Base-by-base conservation (phyloP, 2,113 vertebrate species). In the Antennarius striatus region DNA sequence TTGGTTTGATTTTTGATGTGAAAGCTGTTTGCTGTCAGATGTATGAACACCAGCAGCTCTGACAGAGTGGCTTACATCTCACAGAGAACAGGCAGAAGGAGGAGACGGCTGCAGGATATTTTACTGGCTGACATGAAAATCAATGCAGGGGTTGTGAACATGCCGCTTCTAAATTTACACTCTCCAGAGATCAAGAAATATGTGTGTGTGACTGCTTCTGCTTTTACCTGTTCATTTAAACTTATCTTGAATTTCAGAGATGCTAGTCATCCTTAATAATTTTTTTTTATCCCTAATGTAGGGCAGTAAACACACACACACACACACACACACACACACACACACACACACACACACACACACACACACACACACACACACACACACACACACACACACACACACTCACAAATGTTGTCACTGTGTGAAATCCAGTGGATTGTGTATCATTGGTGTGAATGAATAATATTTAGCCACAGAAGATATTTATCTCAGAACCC, bases 71-170 rank as follows among this genome's bases (percentile, higher is more conserved):
- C 22, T 54, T 53, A 10, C 48, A 55, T 28, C 32, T 63, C 66
- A 53, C 17, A 29, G 16, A 57, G 46, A 67, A 71, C 54, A 63
- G 53, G 12, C 30, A 53, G 42, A 45, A 49, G 46, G 67, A 75
- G 28, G 4, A 36, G 29, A 59, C 9, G 43, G 29, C 79, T 48
- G 29, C 54, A 48, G 63, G 58, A 69, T 68, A 56, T 60, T 76
- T 76, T 42, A 61, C 63, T 10, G 29, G 15, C 64, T 73, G 79
- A 81, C 73, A 52, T 72, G 50, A 72, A 76, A 81, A 81, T 76
- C 79, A 69, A 73, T 81, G 63, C 29, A 32, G 43, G 29, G 59
- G 63, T 63, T 64, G 79, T 68, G 55, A 63, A 48, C 50, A 73
- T 56, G 68, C 68, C 54, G 68, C 68, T 72, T 39, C 45, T 67